Conservation (phyloP, 1,140 invertebrate genomes). For the Diorhabda elongata region DNA sequence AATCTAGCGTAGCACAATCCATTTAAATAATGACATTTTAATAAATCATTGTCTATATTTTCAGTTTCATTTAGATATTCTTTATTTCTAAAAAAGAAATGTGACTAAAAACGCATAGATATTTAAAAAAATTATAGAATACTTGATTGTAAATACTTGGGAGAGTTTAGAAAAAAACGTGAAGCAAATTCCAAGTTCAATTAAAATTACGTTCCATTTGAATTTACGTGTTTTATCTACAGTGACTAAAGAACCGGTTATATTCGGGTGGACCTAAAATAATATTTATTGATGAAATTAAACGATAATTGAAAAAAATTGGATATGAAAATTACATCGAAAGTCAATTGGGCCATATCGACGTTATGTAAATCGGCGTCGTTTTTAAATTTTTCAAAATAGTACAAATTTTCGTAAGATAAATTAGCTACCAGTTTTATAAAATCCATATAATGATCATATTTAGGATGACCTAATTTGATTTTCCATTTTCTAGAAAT, state of each 20-base stretch:
- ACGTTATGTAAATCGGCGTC: constrained; percentile 48
- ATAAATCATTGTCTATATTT: constrained; percentile 12
- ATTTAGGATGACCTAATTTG: constrained; percentile 35
- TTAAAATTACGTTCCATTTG: constrained; percentile 52
- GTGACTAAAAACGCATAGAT: neutral
- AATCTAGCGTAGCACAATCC: constrained; percentile 53
- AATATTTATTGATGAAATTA: neutral
- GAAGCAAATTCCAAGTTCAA: constrained; percentile 54
- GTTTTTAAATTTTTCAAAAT: constrained; percentile 47
- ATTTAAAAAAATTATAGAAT: neutral
- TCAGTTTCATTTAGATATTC: neutral
- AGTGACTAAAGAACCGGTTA: constrained; percentile 38
- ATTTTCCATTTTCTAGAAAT: constrained; percentile 40
- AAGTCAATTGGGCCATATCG: constrained; percentile 49
- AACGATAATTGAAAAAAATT: too few relatives aligned
- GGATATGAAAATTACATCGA: constrained; percentile 41
- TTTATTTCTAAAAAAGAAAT: constrained; percentile 4
- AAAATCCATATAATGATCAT: constrained; percentile 51
- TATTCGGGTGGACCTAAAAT: constrained; percentile 39
- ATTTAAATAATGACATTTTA: constrained; percentile 54
- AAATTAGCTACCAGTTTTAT: constrained; percentile 50
- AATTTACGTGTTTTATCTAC: constrained; percentile 37
- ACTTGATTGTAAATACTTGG: constrained; percentile 38
- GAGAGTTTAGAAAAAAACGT: constrained; percentile 50
- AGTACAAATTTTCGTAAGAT: constrained; percentile 48